These are phyloP conservation scores for Cephus sareptanus DNA, from an alignment of 2,888 invertebrate genomes.

Conservation along the genomic window DNA sequence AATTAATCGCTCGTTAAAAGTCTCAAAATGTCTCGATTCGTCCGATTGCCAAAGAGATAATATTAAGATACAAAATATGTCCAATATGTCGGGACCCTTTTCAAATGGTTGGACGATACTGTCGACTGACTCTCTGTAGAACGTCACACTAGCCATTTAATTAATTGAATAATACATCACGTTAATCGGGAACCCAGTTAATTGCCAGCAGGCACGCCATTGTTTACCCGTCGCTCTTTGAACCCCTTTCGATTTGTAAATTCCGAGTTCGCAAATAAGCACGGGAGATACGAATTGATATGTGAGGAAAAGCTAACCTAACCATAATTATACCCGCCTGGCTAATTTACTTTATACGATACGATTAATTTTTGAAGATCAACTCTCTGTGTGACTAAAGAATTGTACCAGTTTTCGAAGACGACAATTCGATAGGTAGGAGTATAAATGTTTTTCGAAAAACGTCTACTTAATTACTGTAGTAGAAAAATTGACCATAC, in stretches of 20 bases:
- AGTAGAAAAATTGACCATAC: conserved; percentile 6
- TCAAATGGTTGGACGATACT: background rate
- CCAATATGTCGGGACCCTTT: background rate
- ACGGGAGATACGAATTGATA: background rate
- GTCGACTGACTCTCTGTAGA: background rate
- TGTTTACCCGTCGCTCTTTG: conserved; percentile 34
- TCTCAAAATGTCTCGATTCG: background rate
- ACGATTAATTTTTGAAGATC: background rate
- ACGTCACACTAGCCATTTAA: conserved; percentile 29
- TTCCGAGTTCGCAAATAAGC: background rate
- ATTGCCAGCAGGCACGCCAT: conserved; percentile 50
- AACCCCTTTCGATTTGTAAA: background rate
- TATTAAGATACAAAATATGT: background rate
- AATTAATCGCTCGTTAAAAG: background rate
- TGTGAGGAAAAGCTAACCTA: background rate
- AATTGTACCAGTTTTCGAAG: background rate
- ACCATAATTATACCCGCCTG: background rate
- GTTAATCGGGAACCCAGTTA: conserved; percentile 49
- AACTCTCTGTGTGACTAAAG: background rate
- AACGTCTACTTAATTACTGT: background rate
- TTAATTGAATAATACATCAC: conserved; percentile 56
- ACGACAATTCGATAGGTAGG: background rate
- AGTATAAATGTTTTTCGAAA: background rate
- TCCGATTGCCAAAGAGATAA: background rate
- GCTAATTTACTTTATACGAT: background rate